Evolutionary conservation across 2,797 vertebrate species (phyloP).

Genomic region (Acanthopagrus latus): DNA sequence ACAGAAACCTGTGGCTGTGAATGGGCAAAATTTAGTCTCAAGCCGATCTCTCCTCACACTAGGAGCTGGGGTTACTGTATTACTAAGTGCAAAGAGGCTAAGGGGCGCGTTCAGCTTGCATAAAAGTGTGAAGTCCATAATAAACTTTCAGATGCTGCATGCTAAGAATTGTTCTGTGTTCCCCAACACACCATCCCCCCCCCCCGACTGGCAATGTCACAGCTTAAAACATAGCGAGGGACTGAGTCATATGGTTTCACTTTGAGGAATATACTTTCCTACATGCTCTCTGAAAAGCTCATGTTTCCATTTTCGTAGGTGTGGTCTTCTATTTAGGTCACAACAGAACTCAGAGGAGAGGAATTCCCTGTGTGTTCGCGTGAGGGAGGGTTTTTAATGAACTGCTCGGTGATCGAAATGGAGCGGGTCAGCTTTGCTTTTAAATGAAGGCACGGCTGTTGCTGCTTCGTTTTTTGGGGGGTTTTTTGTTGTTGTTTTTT

Average conservation of each 20-base stretch:
- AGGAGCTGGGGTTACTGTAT: constrained; percentile 46
- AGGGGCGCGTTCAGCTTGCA: constrained; percentile 22
- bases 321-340: constrained; percentile 85
- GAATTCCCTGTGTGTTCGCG: constrained; percentile 75
- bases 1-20: constrained; percentile 50
- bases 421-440: constrained; percentile 67
- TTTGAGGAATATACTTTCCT: constrained; percentile 83
- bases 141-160: constrained; percentile 40
- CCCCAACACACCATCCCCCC: constrained; percentile 62
- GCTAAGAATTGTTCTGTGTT: constrained; percentile 56
- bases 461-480: constrained; percentile 44
- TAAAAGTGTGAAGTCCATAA: constrained; percentile 56
- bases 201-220: constrained; percentile 39
- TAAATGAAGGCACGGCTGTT: constrained; percentile 55
- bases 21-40: constrained; percentile 48
- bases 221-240: constrained; percentile 56
- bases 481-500: too few species aligned
- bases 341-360: constrained; percentile 79
- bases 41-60: constrained; percentile 68
- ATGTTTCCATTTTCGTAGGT: constrained; percentile 83
- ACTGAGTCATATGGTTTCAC: constrained; percentile 86
- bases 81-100: constrained; percentile 53
- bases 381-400: constrained; percentile 74
- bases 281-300: constrained; percentile 81
- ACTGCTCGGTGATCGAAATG: constrained; percentile 77